Base-by-base conservation (phyloP, 2,888 invertebrate genomes). In the Helicoverpa assulta region DNA sequence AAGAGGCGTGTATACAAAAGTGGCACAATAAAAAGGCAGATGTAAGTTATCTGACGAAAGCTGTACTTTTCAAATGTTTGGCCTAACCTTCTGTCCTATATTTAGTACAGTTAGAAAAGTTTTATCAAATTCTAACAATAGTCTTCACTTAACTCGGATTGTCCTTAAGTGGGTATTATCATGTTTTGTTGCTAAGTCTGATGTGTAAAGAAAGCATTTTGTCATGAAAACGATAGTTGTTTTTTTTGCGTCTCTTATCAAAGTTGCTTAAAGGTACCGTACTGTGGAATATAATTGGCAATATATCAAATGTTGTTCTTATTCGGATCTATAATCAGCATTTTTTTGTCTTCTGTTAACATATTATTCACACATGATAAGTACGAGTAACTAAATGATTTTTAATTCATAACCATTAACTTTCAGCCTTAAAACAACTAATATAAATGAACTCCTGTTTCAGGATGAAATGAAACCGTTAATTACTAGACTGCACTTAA, bases 101-200 rank as follows among this genome's bases (percentile, higher is more conserved):
- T 12, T 16, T n/a, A 3, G 40, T 12, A 8, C 18, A 3, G 26
- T 26, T 4, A 26, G 26, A 4, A 26, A 26, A 26, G 26, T 26
- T 26, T 26, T 26, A 26, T 26, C 26, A 26, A 86, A 83, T 85
- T 76, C 76, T 82, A 83, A 73, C 81, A 77, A 82, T 85, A 83
- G 78, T 59, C 73, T 71, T 59, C 74, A 26, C 26, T 26, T 26
- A 77, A 74, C 77, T 82, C 70, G 67, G 82, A 80, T 74, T 78
- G 78, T 78, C 66, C 62, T 67, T 67, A 80, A 80, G 75, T 78
- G 80, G 67, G 62, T 77, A 78, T 83, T 80, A 74, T 61, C 72
- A 77, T 82, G 77, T 71, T 71, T 80, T 82, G 82, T 82, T 73
- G 63, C 53, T 51, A 62, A 73, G 50, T 50, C 51, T 26, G 4